Evolutionary conservation across 2,797 vertebrate genomes (phyloP), one percentile per base, ranked within the genome.

Genomic region (Spea hammondii): DNA sequence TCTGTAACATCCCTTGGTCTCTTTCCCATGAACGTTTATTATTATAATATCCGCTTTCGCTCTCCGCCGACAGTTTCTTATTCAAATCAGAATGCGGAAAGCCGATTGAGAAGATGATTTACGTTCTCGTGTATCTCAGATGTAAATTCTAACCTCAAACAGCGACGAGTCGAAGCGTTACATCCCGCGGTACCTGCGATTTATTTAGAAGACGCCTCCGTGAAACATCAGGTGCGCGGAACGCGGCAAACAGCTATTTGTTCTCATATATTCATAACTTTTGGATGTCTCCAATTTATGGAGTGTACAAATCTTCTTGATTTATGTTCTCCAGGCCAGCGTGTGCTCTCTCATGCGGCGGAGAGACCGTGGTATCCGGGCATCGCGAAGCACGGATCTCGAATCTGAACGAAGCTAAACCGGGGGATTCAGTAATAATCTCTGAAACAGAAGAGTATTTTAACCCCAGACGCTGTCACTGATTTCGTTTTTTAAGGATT

Each of bases 181-280:
- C 53, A 70, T 64, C 32, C 50, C 71, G 44, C 45, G 72, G 47
- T 51, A 62, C 48, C 71, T 51, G 50, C 68, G 62, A 74, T 74
- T 79, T 66, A 64, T 60, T 57, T 74, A 62, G 7, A 69, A 54
- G 67, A 49, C 68, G 14, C n/a, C 48, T 49, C 44, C 14, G 62
- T 53, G 65, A 54, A 53, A 66, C 69, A 67, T 62, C 65, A 68
- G 65, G n/a, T 68, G 53, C 12, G 45, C 55, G 32, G 55, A 72
- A 55, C n/a, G 11, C 60, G 53, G 11, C 71, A 68, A 74, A 74
- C 78, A 74, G 78, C 71, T 67, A 51, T 65, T 53, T 79, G 32
- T 79, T 71, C 73, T 44, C 17, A 59, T 73, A 74, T 60, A 32
- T 45, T 74, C 68, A 74, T 79, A 62, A 48, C 64, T 62, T 62